Percentiles rank a stretch among this genome's conserved stretches.
Conservation (phyloP, 2,113 vertebrate species). For the Paramormyrops kingsleyae region DNA sequence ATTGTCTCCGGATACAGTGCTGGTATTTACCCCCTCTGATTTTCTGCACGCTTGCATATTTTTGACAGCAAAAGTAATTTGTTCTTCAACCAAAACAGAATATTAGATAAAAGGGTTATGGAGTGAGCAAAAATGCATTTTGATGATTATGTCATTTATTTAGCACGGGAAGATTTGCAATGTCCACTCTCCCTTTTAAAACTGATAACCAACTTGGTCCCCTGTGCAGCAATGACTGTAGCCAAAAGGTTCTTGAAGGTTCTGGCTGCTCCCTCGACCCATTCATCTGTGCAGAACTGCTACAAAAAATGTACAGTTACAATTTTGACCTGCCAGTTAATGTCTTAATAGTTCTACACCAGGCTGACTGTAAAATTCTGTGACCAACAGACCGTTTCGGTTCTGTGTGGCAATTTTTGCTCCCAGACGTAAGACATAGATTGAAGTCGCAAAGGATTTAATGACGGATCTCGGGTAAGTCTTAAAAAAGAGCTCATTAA, state of each 20-base stretch:
- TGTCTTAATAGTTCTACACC: background rate
- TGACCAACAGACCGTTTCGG: background rate
- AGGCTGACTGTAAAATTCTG: background rate
- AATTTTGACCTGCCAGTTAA: background rate
- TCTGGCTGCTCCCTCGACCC: background rate
- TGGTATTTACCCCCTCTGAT: background rate
- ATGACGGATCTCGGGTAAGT: slow-evolving; percentile 62
- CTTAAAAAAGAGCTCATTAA: slow-evolving; percentile 65
- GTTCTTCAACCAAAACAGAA: background rate
- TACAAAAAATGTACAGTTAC: background rate
- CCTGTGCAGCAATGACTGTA: background rate
- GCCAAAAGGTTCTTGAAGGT: background rate
- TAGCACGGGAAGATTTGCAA: background rate
- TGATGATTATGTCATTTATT: background rate
- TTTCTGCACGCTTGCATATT: background rate
- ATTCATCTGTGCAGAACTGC: background rate
- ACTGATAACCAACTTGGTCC: background rate
- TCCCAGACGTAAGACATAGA: slow-evolving; percentile 45
- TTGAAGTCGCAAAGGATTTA: slow-evolving; percentile 46
- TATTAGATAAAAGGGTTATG: background rate
- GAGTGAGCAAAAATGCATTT: background rate
- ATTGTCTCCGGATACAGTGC: background rate
- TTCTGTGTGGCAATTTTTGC: slow-evolving; percentile 14
- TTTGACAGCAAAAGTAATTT: background rate
- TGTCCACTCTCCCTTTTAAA: background rate